Evolutionary conservation across 2,113 vertebrate genomes (phyloP), one percentile per base, ranked within the genome.

Genomic region (Silurus glanis): DNA sequence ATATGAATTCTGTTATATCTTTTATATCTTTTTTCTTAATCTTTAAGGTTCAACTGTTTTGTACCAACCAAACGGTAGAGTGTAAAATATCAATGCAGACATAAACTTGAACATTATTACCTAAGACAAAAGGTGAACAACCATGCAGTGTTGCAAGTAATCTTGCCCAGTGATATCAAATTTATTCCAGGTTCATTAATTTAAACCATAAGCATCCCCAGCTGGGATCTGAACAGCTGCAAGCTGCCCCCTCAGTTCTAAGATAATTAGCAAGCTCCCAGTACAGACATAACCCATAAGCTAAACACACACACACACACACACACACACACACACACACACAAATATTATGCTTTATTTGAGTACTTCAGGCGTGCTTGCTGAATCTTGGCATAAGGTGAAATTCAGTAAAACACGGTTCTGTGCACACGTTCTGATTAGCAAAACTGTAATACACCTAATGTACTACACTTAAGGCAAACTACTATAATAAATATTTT

Each of bases 181-280:
- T 85, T 69, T 85, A 69, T 76, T 66, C 61, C 19, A 58, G 19
- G 61, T 85, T 85, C 66, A 79, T 66, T 69, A 67, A 87, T 83
- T 83, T 87, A 78, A 58, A 79, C 72, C 66, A 53, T 69, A 80
- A 72, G 55, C 47, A 25, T 84, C 56, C 82, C 82, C 86, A 87
- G 74, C 82, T 80, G 86, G 82, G 75, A 78, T 45, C 37, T 37
- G 75, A 87, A 87, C 86, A 87, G 82, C 86, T 87, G 86, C 74
- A 78, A 84, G 82, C 82, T 84, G 64, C 75, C 64, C 45, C 51
- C n/a, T 80, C 66, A 80, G 61, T 87, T 66, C 86, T 66, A 67
- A 79, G 82, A 64, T 87, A 87, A 87, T 87, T 83, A 87, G 74
- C 62, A 83, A 58, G 75, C 64, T 87, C 72, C 82, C 72, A 71